Base-by-base conservation (phyloP, 2,797 vertebrate genomes). In the Alfaro cultratus region DNA sequence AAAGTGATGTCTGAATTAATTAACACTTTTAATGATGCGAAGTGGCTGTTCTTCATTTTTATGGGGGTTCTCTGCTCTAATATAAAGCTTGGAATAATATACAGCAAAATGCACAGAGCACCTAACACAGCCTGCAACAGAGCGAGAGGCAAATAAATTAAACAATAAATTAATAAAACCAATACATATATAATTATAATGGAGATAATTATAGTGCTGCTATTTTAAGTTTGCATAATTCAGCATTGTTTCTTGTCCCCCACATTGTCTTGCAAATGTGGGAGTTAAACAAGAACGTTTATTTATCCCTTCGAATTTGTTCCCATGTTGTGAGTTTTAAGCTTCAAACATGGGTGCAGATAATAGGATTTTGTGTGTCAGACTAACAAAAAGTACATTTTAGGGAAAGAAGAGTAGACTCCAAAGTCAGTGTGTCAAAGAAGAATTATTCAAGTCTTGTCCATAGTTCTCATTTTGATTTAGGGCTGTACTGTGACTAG, bases 1-100 rank as follows among this genome's bases (percentile, higher is more conserved):
- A 64, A 86, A 86, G 76, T 53, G 75, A 80, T 73, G 36, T 83
- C 83, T 85, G 75, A 87, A 83, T 86, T 86, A 86, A 86, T 88
- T 21, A 75, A 78, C 76, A 68, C 39, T 86, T 84, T 79, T 73
- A 78, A 80, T 83, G 73, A 78, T 80, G 78, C 74, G 13, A 86
- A 73, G 55, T 39, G 74, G 41, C 46, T 47, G 12, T 29, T 81
- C 36, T 76, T 81, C 68, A 83, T 85, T 87, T 83, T 85, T 83
- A 41, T n/a, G 12, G 26, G n/a, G 31, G n/a, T 46, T 70, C 78
- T 73, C 73, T 77, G 55, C 41, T 82, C 15, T 31, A 13, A 62
- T 68, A 75, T 82, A 80, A 47, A 77, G 34, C 71, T 16, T 1
- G 0, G 64, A 73, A 26, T 18, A 31, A 12, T 60, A 46, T 41